Percentiles rank a stretch among this genome's conserved stretches.
phyloP scores from a whole-genome alignment of 2,797 vertebrate genomes.

The Tokudaia muenninki region DNA sequence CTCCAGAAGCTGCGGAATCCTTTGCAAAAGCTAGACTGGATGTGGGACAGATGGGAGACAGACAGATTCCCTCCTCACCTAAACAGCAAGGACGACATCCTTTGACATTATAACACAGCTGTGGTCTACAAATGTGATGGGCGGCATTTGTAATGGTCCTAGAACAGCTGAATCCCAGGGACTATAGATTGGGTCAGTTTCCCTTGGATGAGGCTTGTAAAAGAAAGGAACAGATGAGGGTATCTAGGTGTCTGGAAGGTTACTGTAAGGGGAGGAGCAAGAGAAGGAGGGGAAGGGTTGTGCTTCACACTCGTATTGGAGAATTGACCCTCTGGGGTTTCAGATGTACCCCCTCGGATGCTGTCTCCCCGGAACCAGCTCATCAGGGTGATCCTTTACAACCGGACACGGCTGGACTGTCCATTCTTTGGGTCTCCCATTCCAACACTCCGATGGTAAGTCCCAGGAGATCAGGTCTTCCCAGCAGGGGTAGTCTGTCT shows the following conservation, averaged over 20 bases:
- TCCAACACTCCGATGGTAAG: constrained; percentile 96
- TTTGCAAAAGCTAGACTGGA: not conserved
- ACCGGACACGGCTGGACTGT: constrained; percentile 94
- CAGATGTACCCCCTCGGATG: constrained; percentile 95
- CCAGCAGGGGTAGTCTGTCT: not conserved
- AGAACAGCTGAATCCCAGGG: not conserved
- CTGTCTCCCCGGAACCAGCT: constrained; percentile 94
- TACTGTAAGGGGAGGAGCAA: not conserved
- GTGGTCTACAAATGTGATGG: not conserved
- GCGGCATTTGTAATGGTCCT: not conserved
- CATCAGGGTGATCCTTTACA: constrained; percentile 95
- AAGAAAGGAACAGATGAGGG: not conserved
- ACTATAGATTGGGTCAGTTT: not conserved
- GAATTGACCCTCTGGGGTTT: not conserved
- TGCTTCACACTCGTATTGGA: accelerated
- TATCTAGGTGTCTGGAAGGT: not conserved
- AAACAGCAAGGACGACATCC: not conserved
- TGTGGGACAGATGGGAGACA: not conserved
- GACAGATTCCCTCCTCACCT: not conserved
- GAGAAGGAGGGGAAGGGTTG: not conserved
- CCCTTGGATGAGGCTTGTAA: not conserved
- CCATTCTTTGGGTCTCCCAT: constrained; percentile 98
- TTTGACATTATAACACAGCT: not conserved
- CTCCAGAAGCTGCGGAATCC: not conserved
- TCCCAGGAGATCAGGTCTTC: not conserved